A percentile compares a stretch with the other conserved stretches of the same genome.
phyloP scores from a whole-genome alignment of 1,140 invertebrate species.

The Solenopsis invicta region DNA sequence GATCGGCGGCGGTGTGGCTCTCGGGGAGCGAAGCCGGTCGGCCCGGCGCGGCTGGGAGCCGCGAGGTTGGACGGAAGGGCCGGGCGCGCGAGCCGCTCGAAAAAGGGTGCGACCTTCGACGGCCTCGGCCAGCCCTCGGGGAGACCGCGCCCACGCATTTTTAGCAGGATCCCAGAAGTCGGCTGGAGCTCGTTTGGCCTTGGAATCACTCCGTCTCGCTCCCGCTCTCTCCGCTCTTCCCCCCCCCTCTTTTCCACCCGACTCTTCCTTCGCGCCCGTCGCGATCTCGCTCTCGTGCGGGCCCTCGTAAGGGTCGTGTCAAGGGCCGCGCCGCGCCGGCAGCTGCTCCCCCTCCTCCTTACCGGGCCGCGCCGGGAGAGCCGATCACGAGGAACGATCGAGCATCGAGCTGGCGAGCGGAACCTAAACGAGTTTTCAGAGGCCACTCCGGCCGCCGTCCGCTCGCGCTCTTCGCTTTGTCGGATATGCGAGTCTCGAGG shows the following conservation, averaged over 20 bases:
- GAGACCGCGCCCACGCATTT: constrained; percentile 87
- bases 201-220: constrained; percentile 54
- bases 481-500: background rate
- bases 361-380: background rate
- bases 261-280: constrained; percentile 42
- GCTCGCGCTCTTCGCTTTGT: background rate
- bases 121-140: constrained; percentile 85
- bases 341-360: background rate
- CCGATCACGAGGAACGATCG: constrained; percentile 33
- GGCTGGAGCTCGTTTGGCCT: constrained; percentile 81
- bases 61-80: constrained; percentile 76
- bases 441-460: background rate
- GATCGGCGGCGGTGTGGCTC: constrained; percentile 65
- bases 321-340: constrained; percentile 50
- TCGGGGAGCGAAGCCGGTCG: constrained; percentile 25
- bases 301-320: constrained; percentile 52
- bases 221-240: background rate
- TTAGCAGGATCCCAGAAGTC: constrained; percentile 85
- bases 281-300: constrained; percentile 29
- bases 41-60: constrained; percentile 45
- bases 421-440: constrained; percentile 70
- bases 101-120: constrained; percentile 85
- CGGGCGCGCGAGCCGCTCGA: constrained; percentile 72
- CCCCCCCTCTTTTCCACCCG: constrained; percentile 1
- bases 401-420: constrained; percentile 13